Base-by-base conservation (phyloP, 2,888 invertebrate genomes). In the Chaetoderma sp. region DNA sequence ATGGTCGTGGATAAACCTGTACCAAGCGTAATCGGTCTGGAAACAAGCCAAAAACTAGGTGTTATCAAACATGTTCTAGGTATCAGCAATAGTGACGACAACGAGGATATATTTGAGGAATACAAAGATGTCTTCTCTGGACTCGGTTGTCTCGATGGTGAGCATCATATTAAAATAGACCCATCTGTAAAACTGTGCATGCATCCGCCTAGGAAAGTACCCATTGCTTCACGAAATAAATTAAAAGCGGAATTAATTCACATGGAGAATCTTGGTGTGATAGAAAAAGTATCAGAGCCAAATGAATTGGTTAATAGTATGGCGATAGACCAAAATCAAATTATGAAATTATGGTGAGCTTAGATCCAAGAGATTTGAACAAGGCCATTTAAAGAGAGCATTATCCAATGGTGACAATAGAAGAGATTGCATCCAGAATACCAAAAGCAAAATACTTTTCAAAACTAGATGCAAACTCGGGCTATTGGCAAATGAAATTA, bases 401-500 rank as follows among this genome's bases (percentile, higher is more conserved):
- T n/a, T n/a, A n/a, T n/a, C n/a, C n/a, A n/a, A n/a, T n/a, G n/a
- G n/a, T n/a, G n/a, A n/a, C n/a, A n/a, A n/a, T n/a, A n/a, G n/a
- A n/a, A n/a, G n/a, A n/a, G n/a, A n/a, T n/a, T n/a, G n/a, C n/a
- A n/a, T 36, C 39, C 39, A 13, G 10, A n/a, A 33, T 56, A 36
- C 49, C 69, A 18, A 44, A 18, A 45, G 71, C 72, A 23, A 68
- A 62, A 27, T 70, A 55, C 10, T 74, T 70, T 45, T 62, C 63
- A 16, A 66, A 63, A 10, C 45, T 68, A 8, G 69, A 74, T 45
- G 63, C 60, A 49, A 67, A 66, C 33, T 52, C 65, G 52, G 72
- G 66, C 13, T 75, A 60, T 33, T 72, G 67, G 63, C 69, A 71
- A 28, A 58, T 72, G 10, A 60, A 57, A 39, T 60, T 76, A 6